A percentile compares a stretch with the other conserved stretches of the same genome.
Evolutionary conservation across 2,888 invertebrate genomes (phyloP).

Genomic region (Drosophila formosana): DNA sequence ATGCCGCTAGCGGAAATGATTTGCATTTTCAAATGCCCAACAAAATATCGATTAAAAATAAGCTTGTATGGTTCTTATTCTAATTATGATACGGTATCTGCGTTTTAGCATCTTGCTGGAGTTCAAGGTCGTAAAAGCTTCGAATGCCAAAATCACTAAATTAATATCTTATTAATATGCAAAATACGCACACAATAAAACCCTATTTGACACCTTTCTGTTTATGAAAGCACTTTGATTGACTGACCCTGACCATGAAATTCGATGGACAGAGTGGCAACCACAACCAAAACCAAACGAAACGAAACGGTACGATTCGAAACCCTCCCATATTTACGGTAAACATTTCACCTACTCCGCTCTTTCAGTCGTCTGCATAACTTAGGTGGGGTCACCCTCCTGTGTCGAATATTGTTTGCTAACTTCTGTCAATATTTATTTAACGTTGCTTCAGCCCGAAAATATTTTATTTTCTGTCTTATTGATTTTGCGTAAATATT

Average conservation of each 20-base stretch:
- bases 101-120: conserved; percentile 13
- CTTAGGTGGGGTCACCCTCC: conserved; percentile 24
- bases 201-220: conserved; percentile 54
- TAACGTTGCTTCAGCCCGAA: conserved; percentile 48
- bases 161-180: conserved; percentile 39
- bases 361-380: neutral
- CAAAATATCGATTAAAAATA: conserved; percentile 38
- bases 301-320: neutral
- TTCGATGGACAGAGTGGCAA: conserved; percentile 40
- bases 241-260: conserved; percentile 61
- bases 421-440: conserved; percentile 51
- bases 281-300: neutral
- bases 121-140: conserved; percentile 43
- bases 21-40: conserved; percentile 51
- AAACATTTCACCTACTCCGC: conserved; percentile 52
- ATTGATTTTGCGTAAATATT: conserved; percentile 39
- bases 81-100: conserved; percentile 41
- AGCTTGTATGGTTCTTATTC: conserved; percentile 54
- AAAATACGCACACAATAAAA: conserved; percentile 19
- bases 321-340: conserved; percentile 44
- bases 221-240: conserved; percentile 62
- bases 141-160: conserved; percentile 4
- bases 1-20: conserved; percentile 58
- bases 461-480: conserved; percentile 28
- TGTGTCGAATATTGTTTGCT: conserved; percentile 19